These are phyloP conservation scores for Epistrophe eligans DNA, from an alignment of 2,888 invertebrate species.

Conservation along the genomic window DNA sequence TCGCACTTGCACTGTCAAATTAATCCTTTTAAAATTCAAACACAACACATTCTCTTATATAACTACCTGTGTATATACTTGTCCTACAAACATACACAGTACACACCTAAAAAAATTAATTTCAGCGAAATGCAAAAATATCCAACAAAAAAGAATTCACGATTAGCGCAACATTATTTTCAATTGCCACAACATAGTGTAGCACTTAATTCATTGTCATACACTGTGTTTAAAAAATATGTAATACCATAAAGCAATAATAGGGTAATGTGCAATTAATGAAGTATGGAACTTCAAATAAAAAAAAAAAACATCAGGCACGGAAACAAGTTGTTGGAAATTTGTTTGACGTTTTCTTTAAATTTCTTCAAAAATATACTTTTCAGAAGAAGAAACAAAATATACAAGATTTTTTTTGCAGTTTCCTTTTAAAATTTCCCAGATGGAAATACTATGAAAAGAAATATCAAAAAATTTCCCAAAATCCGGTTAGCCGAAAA, in stretches of 20 bases:
- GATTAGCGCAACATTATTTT: slow-evolving; percentile 62
- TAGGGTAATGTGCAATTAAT: neutral
- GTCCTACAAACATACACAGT: too few relatives aligned
- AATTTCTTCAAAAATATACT: too few relatives aligned
- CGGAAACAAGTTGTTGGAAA: too few relatives aligned
- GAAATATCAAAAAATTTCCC: too few relatives aligned
- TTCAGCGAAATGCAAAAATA: slow-evolving; percentile 19
- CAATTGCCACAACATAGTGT: slow-evolving; percentile 46
- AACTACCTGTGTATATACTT: too few relatives aligned
- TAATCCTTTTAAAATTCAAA: slow-evolving; percentile 37
- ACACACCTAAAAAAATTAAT: slow-evolving; percentile 34
- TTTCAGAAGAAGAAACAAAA: too few relatives aligned
- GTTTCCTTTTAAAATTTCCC: too few relatives aligned
- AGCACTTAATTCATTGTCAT: slow-evolving; percentile 51
- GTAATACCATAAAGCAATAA: neutral
- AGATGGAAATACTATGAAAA: too few relatives aligned
- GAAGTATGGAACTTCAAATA: neutral
- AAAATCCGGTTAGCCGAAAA: too few relatives aligned
- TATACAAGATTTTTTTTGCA: too few relatives aligned
- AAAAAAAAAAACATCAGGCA: too few relatives aligned
- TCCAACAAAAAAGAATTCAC: slow-evolving; percentile 27
- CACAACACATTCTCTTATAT: neutral
- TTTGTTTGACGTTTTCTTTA: too few relatives aligned
- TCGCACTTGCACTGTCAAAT: neutral
- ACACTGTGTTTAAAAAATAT: neutral